phyloP scores from a whole-genome alignment of 2,888 invertebrate species.

The Halocaridina rubra region DNA sequence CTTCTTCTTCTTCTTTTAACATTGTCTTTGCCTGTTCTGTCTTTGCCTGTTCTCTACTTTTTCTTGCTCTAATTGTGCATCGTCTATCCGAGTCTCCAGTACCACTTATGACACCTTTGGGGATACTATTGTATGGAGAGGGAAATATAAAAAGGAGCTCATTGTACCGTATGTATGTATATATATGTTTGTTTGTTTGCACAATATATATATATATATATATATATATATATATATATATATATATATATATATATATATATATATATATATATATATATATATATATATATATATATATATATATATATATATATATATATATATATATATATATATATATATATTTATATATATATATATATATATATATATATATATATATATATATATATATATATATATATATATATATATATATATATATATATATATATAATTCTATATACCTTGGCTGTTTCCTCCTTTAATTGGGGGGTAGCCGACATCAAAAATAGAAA shows the following conservation, averaged over 20 bases:
- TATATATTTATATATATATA: background rate
- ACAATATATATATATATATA: background rate
- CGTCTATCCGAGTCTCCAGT: too few relatives aligned
- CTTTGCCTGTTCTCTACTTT: too few relatives aligned
- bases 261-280: constrained; percentile 10
- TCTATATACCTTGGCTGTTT: background rate
- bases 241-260: constrained; percentile 23
- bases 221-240: constrained; percentile 21
- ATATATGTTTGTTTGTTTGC: too few relatives aligned
- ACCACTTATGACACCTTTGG: too few relatives aligned
- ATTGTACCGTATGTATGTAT: too few relatives aligned
- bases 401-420: constrained; percentile 21
- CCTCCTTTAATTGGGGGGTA: too few relatives aligned
- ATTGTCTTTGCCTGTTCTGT: too few relatives aligned
- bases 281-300: background rate
- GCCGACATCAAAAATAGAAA: too few relatives aligned
- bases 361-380: background rate
- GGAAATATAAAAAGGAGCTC: too few relatives aligned
- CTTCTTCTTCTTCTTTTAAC: too few relatives aligned
- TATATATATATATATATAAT: constrained; percentile 22
- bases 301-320: constrained; percentile 15
- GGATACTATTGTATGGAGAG: too few relatives aligned
- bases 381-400: background rate
- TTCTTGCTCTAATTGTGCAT: too few relatives aligned
- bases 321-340: background rate